These are phyloP conservation scores for Rhyzopertha dominica DNA, from an alignment of 1,140 invertebrate species.

Conservation along the genomic window DNA sequence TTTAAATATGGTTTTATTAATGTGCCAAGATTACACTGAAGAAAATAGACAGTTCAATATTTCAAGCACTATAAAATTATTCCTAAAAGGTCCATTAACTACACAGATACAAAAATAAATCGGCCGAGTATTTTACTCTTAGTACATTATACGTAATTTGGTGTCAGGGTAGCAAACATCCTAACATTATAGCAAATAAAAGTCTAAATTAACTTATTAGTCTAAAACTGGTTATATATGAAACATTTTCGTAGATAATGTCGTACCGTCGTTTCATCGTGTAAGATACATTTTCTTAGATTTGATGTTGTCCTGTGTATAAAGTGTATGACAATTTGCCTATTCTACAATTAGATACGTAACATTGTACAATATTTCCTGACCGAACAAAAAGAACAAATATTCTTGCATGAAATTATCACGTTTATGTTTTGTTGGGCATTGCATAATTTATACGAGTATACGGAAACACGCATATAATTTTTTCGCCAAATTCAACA, in stretches of 20 bases:
- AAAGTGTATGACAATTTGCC: constrained; percentile 27
- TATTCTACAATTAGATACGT: constrained; percentile 40
- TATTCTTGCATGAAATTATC: constrained; percentile 12
- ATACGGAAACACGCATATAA: too few species aligned
- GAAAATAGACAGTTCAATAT: constrained; percentile 23
- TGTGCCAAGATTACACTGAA: constrained; percentile 30
- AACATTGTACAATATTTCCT: constrained; percentile 44
- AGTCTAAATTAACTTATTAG: neutral
- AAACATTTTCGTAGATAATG: constrained; percentile 11
- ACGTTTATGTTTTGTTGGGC: constrained; percentile 28
- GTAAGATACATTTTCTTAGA: constrained; percentile 33
- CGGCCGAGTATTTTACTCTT: constrained; percentile 42
- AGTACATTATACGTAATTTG: constrained; percentile 48
- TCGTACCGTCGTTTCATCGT: constrained; percentile 19
- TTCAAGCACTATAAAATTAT: constrained; percentile 15
- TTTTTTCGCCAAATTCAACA: too few species aligned
- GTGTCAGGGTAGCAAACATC: constrained; percentile 44
- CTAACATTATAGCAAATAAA: constrained; percentile 5
- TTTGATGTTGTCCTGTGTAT: constrained; percentile 35
- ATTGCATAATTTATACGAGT: constrained; percentile 35
- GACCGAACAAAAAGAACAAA: constrained; percentile 20
- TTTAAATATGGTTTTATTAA: constrained; percentile 17
- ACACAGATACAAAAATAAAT: constrained; percentile 23
- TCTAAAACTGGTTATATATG: neutral
- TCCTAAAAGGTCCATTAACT: constrained; percentile 15